Percentiles rank a stretch among this genome's conserved stretches.
Evolutionary conservation across 2,113 vertebrate species (phyloP).

Genomic region (Erythrocebus patas): DNA sequence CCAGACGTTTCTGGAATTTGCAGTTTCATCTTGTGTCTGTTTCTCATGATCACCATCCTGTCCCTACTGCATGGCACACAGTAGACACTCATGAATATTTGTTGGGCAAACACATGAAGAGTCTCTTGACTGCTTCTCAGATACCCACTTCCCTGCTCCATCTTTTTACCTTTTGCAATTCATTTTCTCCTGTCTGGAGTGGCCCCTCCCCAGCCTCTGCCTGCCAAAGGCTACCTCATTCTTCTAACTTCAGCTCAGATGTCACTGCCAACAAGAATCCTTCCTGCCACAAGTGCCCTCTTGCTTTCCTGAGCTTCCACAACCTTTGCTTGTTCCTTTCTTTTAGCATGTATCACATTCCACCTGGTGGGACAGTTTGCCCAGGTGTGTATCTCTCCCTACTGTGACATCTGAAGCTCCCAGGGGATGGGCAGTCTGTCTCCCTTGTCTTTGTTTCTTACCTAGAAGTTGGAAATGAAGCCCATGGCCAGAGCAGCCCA

Average conservation of each 20-base stretch:
- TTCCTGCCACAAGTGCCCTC: background rate
- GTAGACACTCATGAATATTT: background rate
- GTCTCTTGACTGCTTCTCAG: background rate
- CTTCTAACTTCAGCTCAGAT: background rate
- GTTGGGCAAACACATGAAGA: background rate
- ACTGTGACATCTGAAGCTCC: background rate
- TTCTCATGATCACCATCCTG: background rate
- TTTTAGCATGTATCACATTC: background rate
- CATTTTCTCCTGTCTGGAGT: background rate
- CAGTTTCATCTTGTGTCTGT: background rate
- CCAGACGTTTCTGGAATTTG: background rate
- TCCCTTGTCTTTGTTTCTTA: constrained; percentile 20
- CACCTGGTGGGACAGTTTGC: background rate
- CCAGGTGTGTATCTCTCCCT: background rate
- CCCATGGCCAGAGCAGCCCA: background rate
- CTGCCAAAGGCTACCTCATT: constrained; percentile 12
- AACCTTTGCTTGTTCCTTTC: background rate
- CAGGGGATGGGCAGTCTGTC: background rate
- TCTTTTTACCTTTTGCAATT: background rate
- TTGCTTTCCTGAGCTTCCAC: background rate
- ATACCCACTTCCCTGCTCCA: background rate
- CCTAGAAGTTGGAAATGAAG: background rate
- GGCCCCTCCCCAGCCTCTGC: background rate
- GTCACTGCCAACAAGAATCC: background rate
- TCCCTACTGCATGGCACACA: background rate